Conservation (phyloP, 2,888 invertebrate genomes). For the Chymomyza caudatula region DNA sequence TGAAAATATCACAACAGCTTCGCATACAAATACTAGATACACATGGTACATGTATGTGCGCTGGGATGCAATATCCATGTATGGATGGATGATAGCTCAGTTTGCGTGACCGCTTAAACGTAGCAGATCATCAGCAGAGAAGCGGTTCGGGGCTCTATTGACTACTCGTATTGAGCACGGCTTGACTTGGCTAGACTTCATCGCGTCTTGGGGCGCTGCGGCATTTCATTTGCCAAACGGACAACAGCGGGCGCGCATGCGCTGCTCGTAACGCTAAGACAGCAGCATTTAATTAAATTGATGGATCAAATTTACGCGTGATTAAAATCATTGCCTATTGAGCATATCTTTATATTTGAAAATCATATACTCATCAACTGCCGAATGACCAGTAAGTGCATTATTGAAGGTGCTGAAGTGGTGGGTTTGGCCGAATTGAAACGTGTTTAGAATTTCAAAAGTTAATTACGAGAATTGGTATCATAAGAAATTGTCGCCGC, state of each 20-base stretch:
- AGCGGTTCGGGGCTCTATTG: neutral
- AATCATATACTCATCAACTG: conserved; percentile 1
- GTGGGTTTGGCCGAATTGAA: conserved; percentile 12
- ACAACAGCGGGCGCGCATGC: conserved; percentile 63
- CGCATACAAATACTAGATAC: neutral
- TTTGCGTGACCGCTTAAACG: conserved; percentile 53
- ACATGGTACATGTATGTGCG: neutral
- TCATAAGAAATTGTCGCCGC: neutral
- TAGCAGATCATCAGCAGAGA: conserved; percentile 25
- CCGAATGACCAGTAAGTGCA: conserved; percentile 58
- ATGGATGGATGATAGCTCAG: too few relatives aligned
- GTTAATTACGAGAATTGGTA: conserved; percentile 1
- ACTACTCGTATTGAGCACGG: conserved; percentile 43
- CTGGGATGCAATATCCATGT: too few relatives aligned
- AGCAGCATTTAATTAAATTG: conserved; percentile 2
- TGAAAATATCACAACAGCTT: conserved; percentile 40
- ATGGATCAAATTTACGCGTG: conserved; percentile 4
- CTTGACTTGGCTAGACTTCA: conserved; percentile 46
- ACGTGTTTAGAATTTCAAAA: conserved; percentile 67
- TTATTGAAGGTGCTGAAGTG: conserved; percentile 17
- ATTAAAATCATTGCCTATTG: neutral
- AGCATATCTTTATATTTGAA: neutral
- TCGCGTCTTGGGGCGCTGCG: conserved; percentile 40
- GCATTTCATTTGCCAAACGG: conserved; percentile 52
- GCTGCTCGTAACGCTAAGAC: conserved; percentile 22